Evolutionary conservation across 2,797 vertebrate species (phyloP), one percentile per base, ranked within the genome.

Genomic region (Hemitrygon akajei): DNA sequence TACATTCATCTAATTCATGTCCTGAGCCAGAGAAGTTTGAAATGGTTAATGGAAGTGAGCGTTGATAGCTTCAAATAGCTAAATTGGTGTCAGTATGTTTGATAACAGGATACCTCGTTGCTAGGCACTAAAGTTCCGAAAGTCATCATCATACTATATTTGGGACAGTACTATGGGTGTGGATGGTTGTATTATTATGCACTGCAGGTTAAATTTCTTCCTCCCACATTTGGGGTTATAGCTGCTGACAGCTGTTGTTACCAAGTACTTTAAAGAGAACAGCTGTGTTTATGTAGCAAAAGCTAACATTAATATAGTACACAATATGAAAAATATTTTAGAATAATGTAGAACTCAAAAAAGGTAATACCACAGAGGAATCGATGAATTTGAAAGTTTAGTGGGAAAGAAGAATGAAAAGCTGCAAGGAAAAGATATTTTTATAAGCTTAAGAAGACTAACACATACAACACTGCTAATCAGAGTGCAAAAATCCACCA

Each of bases 131-230:
- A 63, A 30, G 60, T 87, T 87, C 84, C 60, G 34, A 37, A n/a
- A 34, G 63, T n/a, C 60, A 69, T 89, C 86, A 89, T 66, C 63
- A 69, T 66, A 37, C 86, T 89, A 69, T 89, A 34, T 89, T 89
- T 89, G 86, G 86, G n/a, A 37, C 56, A 89, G 18, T 20, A 66
- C 60, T 37, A 20, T 69, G 86, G 63, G 6, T 87, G 20, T 89
- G 66, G 60, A 89, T 37, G 16, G 86, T 89, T 89, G 66, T 16
- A 18, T 18, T 34, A 89, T 89, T 66, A 89, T 66, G 63, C 63
- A 66, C 25, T 12, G n/a, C 86, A 69, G n/a, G 86, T 69, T 89
- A 89, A 37, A 69, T 89, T 89, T 89, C 86, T 89, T 89, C n/a
- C 63, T 66, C 86, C 63, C n/a, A 69, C 86, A 25, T 37, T 69